Evolutionary conservation across 2,113 vertebrate species (phyloP).

Genomic region (Gracilinanus agilis): DNA sequence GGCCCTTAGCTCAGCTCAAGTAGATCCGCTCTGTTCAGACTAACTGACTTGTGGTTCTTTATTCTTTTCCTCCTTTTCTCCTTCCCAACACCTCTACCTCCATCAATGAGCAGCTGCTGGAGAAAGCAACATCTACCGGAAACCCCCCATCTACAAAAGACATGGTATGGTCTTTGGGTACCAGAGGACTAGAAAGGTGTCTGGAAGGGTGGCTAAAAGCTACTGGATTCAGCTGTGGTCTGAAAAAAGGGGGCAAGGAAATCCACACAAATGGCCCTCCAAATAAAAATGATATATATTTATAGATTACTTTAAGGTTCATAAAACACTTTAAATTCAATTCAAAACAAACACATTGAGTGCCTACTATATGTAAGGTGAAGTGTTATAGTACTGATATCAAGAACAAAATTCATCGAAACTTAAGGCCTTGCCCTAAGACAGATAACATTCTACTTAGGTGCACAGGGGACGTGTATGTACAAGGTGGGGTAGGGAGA

Average conservation of each 20-base stretch:
- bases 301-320: neutral
- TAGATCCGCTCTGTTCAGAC: constrained; percentile 53
- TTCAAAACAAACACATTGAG: neutral
- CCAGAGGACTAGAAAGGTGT: constrained; percentile 16
- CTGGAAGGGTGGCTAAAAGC: neutral
- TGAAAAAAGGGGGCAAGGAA: neutral
- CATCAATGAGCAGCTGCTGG: constrained; percentile 87
- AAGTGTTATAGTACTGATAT: neutral
- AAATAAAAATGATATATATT: neutral
- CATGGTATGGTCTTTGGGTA: constrained; percentile 89
- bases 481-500: no score
- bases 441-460: neutral
- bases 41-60: constrained; percentile 74
- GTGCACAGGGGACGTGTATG: no score
- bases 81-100: constrained; percentile 71
- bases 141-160: constrained; percentile 98
- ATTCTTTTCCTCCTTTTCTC: constrained; percentile 64
- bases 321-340: neutral
- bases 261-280: neutral
- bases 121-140: constrained; percentile 99
- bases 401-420: neutral
- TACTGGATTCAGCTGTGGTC: neutral
- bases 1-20: constrained; percentile 12
- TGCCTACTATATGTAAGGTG: neutral
- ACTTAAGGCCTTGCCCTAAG: neutral